Evolutionary conservation across 2,888 invertebrate genomes (phyloP).

Genomic region (Rotaria magnacalcarata): DNA sequence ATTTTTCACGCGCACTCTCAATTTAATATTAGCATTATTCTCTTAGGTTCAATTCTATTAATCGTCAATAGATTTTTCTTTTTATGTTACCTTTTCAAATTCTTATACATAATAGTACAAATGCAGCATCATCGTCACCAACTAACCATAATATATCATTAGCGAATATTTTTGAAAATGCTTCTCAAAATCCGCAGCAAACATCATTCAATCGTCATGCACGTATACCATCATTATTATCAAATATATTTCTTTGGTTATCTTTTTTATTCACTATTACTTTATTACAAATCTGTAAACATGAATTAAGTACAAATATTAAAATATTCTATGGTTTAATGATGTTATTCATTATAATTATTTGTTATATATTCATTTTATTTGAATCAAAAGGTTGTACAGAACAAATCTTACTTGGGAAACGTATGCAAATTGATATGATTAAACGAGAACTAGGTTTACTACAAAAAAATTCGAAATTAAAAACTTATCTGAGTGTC

Average conservation of each 20-base stretch:
- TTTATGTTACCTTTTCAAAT: conserved; percentile 15
- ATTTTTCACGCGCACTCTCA: background rate
- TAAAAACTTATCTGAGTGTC: background rate
- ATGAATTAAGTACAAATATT: background rate
- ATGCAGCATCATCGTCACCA: background rate
- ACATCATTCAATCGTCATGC: conserved; percentile 21
- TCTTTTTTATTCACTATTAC: background rate
- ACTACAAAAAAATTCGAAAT: background rate
- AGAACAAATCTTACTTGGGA: background rate
- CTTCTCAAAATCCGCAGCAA: background rate
- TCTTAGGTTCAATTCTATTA: background rate
- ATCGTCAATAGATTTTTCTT: background rate
- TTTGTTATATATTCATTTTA: background rate
- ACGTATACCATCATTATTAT: conserved; percentile 22
- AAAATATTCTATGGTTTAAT: background rate
- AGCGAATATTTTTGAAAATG: background rate
- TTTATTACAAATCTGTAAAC: background rate
- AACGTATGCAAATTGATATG: background rate
- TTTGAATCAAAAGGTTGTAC: conserved; percentile 10
- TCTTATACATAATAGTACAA: conserved; percentile 5
- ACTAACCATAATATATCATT: background rate
- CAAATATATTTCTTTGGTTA: conserved; percentile 19
- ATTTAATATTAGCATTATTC: background rate
- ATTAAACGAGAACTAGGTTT: conserved; percentile 24
- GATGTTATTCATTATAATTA: background rate